Percentiles rank a stretch among this genome's conserved stretches.
Conservation (phyloP, 2,113 vertebrate genomes). For the Rallus limicola region DNA sequence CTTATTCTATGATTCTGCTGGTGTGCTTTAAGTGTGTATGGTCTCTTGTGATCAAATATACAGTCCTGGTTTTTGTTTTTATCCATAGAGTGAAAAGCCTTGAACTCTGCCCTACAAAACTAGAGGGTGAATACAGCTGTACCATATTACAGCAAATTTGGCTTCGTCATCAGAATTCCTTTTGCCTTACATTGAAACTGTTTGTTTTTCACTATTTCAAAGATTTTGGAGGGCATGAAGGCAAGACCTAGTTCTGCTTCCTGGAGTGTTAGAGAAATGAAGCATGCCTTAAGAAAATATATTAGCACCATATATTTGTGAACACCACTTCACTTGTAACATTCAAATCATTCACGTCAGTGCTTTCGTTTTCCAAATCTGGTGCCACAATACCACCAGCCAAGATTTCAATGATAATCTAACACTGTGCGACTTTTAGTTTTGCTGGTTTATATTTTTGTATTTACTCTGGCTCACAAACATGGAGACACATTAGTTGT, state of each 20-base stretch:
- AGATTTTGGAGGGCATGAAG: slow-evolving; percentile 22
- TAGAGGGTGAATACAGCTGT: slow-evolving; percentile 19
- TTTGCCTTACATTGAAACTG: slow-evolving; percentile 27
- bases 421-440: neutral
- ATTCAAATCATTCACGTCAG: neutral
- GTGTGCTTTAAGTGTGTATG: fast-evolving
- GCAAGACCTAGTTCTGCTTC: neutral
- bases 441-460: neutral
- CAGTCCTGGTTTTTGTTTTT: neutral
- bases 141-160: slow-evolving; percentile 15
- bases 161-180: slow-evolving; percentile 20
- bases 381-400: neutral
- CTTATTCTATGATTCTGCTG: neutral
- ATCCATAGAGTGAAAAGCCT: neutral
- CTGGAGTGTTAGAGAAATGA: neutral
- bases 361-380: neutral
- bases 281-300: neutral
- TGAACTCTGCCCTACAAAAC: slow-evolving; percentile 29
- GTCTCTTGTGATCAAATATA: neutral
- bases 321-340: neutral
- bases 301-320: neutral
- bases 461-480: slow-evolving; percentile 20
- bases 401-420: neutral
- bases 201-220: slow-evolving; percentile 17
- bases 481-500: neutral